Conservation (phyloP, 2,888 invertebrate species). For the Lycocerus yunnanus region DNA sequence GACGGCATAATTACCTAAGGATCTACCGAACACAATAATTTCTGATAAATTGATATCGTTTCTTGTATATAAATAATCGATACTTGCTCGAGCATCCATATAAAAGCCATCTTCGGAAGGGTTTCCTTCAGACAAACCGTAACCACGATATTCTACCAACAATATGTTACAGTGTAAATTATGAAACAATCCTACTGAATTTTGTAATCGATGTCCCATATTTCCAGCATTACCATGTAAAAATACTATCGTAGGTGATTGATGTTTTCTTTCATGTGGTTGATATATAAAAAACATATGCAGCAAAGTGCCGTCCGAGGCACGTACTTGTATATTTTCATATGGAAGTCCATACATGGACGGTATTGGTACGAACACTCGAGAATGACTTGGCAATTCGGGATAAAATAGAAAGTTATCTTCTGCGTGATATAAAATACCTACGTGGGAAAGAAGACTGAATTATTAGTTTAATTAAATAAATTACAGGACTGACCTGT, state of each 20-base stretch:
- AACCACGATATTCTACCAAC: constrained; percentile 94
- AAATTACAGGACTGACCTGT: constrained; percentile 64
- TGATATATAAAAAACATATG: constrained; percentile 85
- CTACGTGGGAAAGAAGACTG: constrained; percentile 53
- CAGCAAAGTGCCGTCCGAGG: constrained; percentile 75
- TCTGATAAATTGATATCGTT: constrained; percentile 83
- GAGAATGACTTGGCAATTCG: constrained; percentile 84
- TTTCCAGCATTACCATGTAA: constrained; percentile 98
- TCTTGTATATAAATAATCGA: constrained; percentile 81
- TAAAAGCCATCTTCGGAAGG: constrained; percentile 88
- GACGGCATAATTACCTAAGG: constrained; percentile 64
- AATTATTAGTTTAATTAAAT: not conserved
- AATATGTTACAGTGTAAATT: constrained; percentile 84
- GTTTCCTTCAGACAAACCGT: constrained; percentile 87
- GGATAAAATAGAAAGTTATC: constrained; percentile 89
- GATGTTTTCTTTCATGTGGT: constrained; percentile 66
- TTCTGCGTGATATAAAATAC: constrained; percentile 83
- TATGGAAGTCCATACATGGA: constrained; percentile 84
- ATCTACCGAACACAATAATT: constrained; percentile 89
- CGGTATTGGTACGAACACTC: constrained; percentile 86
- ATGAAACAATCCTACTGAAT: constrained; percentile 84
- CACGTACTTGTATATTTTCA: constrained; percentile 79
- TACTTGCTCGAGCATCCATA: constrained; percentile 83
- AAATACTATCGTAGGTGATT: constrained; percentile 83
- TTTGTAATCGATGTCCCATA: constrained; percentile 90